Conservation (phyloP, 1,140 invertebrate species). For the Drosophila arizonae region DNA sequence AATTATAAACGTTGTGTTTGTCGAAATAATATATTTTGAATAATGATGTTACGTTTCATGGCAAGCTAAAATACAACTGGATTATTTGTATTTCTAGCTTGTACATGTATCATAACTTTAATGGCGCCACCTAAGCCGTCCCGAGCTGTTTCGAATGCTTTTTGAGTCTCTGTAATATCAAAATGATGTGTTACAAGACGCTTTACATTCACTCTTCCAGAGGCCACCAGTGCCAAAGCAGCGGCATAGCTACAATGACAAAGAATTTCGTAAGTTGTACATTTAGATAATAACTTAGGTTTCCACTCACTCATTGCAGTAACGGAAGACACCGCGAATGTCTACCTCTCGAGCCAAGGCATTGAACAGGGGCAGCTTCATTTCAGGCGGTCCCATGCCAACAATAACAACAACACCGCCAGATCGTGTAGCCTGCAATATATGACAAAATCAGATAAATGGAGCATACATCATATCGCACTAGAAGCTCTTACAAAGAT, state of each 20-base stretch:
- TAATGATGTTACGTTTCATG: background rate
- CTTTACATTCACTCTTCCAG: conserved; percentile 93
- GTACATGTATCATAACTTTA: conserved; percentile 96
- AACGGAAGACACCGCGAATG: conserved; percentile 95
- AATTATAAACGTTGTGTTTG: background rate
- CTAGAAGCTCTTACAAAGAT: conserved; percentile 83
- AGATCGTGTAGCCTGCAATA: conserved; percentile 88
- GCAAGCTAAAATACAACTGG: conserved; percentile 53
- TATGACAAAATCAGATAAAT: no score
- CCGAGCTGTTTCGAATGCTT: conserved; percentile 94
- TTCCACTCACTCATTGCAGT: conserved; percentile 88
- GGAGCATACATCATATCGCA: no score
- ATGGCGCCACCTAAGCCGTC: conserved; percentile 88
- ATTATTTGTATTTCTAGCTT: conserved; percentile 84
- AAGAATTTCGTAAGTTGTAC: background rate
- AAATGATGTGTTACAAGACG: conserved; percentile 96
- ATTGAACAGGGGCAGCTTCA: conserved; percentile 91
- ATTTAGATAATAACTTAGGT: conserved; percentile 20
- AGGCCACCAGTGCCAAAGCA: conserved; percentile 92
- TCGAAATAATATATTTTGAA: background rate
- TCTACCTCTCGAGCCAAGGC: conserved; percentile 93
- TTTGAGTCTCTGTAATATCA: conserved; percentile 90
- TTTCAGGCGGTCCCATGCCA: conserved; percentile 91
- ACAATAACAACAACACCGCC: conserved; percentile 93
- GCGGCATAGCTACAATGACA: conserved; percentile 86